Evolutionary conservation across 2,888 invertebrate genomes (phyloP).

Genomic region (Penaeus monodon): DNA sequence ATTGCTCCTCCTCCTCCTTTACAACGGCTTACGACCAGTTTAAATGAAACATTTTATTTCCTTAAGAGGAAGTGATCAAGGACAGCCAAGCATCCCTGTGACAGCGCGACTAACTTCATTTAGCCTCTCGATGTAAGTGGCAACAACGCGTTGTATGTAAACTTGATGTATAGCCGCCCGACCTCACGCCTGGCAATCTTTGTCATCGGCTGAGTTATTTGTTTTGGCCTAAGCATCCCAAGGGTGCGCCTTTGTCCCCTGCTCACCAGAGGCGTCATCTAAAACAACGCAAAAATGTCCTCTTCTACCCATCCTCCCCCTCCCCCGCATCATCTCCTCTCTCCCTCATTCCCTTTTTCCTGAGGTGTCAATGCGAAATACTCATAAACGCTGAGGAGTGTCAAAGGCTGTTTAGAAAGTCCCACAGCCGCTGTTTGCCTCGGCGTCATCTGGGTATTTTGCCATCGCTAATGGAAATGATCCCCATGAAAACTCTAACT

Average conservation of each 20-base stretch:
- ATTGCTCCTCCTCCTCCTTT: conserved; percentile 40
- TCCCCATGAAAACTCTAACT: conserved; percentile 29
- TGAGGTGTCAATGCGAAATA: conserved; percentile 15
- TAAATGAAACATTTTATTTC: conserved; percentile 31
- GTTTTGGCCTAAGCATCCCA: conserved; percentile 48
- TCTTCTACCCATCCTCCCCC: conserved; percentile 10
- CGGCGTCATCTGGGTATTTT: conserved; percentile 27
- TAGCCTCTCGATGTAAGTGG: conserved; percentile 36
- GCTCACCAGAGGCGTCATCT: conserved; percentile 24
- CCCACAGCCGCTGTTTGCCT: conserved; percentile 18
- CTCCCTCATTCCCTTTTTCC: conserved; percentile 8
- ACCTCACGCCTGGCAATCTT: conserved; percentile 43
- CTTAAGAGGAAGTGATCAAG: conserved; percentile 43
- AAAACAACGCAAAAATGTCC: conserved; percentile 39
- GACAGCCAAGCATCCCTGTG: background rate
- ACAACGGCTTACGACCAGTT: conserved; percentile 46
- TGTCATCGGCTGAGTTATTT: conserved; percentile 46
- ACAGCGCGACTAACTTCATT: conserved; percentile 26
- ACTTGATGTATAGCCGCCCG: conserved; percentile 40
- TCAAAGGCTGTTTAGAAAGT: conserved; percentile 29
- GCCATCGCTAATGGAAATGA: conserved; percentile 42
- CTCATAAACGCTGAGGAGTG: conserved; percentile 29
- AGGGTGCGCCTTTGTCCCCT: conserved; percentile 34
- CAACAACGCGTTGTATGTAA: conserved; percentile 47
- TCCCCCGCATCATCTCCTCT: background rate